phyloP scores from a whole-genome alignment of 2,113 vertebrate species.

The Caretta caretta region DNA sequence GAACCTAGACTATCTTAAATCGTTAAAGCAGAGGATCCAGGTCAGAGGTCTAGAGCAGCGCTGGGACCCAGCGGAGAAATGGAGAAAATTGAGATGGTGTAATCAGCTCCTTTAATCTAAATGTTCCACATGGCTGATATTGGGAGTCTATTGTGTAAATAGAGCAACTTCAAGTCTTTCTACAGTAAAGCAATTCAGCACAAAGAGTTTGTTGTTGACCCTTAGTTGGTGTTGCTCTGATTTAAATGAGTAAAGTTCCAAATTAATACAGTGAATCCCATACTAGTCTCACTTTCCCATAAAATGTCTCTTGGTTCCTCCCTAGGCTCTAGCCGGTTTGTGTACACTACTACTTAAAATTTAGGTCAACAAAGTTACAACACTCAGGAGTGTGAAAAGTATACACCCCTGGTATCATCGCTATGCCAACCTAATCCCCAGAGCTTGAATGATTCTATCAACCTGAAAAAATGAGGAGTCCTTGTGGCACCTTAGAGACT shows the following conservation, averaged over 20 bases:
- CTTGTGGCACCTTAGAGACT: too few species aligned
- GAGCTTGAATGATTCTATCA: neutral
- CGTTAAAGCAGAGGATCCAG: neutral
- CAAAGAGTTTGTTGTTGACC: neutral
- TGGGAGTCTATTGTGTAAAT: too few species aligned
- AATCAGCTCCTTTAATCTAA: neutral
- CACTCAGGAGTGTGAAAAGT: neutral
- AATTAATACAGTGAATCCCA: neutral
- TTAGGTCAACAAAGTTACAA: neutral
- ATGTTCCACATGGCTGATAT: neutral
- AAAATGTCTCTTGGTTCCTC: neutral
- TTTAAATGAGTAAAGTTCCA: neutral
- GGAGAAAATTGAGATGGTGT: neutral
- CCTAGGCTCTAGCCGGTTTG: neutral
- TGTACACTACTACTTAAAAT: neutral
- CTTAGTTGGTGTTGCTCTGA: neutral
- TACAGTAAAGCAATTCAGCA: conserved; percentile 16
- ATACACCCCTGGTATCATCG: neutral
- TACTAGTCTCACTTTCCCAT: neutral
- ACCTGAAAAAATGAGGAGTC: too few species aligned
- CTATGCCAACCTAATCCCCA: neutral
- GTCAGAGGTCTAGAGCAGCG: neutral
- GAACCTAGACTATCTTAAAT: neutral
- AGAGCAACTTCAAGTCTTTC: neutral
- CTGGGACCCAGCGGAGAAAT: neutral